A percentile compares a stretch with the other conserved stretches of the same genome.
Evolutionary conservation across 2,797 vertebrate genomes (phyloP).

Genomic region (Darevskia nairensis): DNA sequence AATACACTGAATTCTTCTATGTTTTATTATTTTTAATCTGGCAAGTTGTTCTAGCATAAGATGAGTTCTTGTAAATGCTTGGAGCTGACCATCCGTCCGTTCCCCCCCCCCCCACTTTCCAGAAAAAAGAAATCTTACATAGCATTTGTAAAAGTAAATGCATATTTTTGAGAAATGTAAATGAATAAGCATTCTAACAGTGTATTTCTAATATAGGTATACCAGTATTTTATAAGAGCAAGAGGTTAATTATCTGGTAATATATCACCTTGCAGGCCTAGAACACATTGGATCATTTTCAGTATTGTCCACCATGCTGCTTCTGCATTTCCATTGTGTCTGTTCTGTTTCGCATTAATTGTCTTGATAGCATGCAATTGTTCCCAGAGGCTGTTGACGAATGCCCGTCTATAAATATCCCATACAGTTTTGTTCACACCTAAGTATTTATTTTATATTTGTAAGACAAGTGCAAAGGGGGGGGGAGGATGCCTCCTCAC

Average conservation of each 20-base stretch:
- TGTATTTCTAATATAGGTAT: background rate
- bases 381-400: background rate
- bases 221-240: background rate
- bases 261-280: background rate
- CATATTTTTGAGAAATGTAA: background rate
- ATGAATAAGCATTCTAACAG: background rate
- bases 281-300: background rate
- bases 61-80: background rate
- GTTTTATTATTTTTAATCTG: background rate
- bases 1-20: background rate
- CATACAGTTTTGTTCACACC: background rate
- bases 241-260: background rate
- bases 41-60: background rate
- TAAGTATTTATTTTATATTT: conserved; percentile 8
- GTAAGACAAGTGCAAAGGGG: background rate
- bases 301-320: background rate
- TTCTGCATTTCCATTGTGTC: background rate
- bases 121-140: background rate
- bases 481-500: background rate
- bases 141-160: background rate
- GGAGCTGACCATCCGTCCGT: background rate
- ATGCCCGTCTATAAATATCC: conserved; percentile 23
- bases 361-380: background rate
- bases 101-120: background rate
- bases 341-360: conserved; percentile 15